These are phyloP conservation scores for Brachionus asplanchnoidis DNA, from an alignment of 1,140 invertebrate species.

Conservation along the genomic window DNA sequence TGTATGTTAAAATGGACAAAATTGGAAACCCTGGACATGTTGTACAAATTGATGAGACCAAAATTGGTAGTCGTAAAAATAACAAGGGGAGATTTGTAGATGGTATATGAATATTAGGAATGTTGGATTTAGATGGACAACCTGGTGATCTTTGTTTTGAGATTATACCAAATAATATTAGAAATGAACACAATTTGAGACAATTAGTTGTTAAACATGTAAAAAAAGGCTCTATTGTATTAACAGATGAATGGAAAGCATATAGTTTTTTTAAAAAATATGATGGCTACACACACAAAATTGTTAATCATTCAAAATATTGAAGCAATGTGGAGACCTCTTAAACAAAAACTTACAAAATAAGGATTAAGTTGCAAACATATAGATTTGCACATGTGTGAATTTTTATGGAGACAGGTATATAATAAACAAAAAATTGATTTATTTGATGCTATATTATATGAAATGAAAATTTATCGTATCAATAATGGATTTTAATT, in stretches of 20 bases:
- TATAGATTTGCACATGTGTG: not conserved
- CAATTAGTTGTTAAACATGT: constrained; percentile 32
- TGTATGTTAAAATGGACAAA: not conserved
- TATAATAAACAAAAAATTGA: not conserved
- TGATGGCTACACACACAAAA: constrained; percentile 16
- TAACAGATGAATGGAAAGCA: constrained; percentile 43
- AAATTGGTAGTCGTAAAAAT: constrained; percentile 44
- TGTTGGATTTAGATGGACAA: constrained; percentile 1
- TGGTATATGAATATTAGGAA: constrained; percentile 42
- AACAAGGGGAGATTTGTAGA: constrained; percentile 42
- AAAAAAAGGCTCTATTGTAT: constrained; percentile 23
- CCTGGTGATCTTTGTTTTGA: not conserved
- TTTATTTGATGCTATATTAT: not conserved
- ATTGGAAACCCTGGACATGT: not conserved
- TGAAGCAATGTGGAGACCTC: constrained; percentile 22
- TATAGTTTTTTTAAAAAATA: constrained; percentile 14
- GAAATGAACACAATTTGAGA: not conserved
- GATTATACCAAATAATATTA: not conserved
- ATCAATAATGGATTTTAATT: no score
- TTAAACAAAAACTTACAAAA: not conserved
- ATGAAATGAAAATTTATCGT: not conserved
- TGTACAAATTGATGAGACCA: constrained; percentile 42
- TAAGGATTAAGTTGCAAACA: not conserved
- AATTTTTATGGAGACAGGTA: not conserved
- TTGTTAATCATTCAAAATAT: constrained; percentile 38